These are phyloP conservation scores for Cactoblastis cactorum DNA, from an alignment of 2,888 invertebrate genomes.

Conservation along the genomic window DNA sequence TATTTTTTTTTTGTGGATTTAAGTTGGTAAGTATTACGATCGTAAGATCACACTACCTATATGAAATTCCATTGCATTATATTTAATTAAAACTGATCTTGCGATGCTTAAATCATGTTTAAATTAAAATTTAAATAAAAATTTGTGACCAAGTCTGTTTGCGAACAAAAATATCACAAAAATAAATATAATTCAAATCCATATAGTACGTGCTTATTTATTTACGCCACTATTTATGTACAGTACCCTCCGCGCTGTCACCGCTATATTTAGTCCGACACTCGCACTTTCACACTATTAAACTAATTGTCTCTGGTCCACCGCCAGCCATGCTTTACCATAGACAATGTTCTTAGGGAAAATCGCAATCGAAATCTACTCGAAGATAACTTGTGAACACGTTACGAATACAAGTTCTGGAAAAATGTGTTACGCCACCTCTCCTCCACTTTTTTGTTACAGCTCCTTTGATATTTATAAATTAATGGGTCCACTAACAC, in stretches of 20 bases:
- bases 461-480: too few relatives aligned
- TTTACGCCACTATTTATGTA: conserved; percentile 49
- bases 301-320: conserved; percentile 49
- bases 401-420: too few relatives aligned
- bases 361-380: conserved; percentile 18
- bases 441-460: too few relatives aligned
- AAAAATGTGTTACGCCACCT: too few relatives aligned
- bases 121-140: too few relatives aligned
- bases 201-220: conserved; percentile 61
- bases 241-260: conserved; percentile 49
- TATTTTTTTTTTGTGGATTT: too few relatives aligned
- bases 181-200: conserved; percentile 66
- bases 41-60: too few relatives aligned
- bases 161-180: conserved; percentile 42
- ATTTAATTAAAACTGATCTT: too few relatives aligned
- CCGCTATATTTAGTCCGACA: conserved; percentile 35
- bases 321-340: conserved; percentile 64
- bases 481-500: too few relatives aligned
- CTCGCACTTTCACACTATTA: conserved; percentile 43
- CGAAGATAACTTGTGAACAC: neutral
- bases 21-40: too few relatives aligned
- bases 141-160: conserved; percentile 25
- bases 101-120: too few relatives aligned
- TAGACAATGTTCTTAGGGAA: conserved; percentile 70
- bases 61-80: too few relatives aligned